phyloP scores from a whole-genome alignment of 2,113 vertebrate genomes.

The Ascaphus truei region DNA sequence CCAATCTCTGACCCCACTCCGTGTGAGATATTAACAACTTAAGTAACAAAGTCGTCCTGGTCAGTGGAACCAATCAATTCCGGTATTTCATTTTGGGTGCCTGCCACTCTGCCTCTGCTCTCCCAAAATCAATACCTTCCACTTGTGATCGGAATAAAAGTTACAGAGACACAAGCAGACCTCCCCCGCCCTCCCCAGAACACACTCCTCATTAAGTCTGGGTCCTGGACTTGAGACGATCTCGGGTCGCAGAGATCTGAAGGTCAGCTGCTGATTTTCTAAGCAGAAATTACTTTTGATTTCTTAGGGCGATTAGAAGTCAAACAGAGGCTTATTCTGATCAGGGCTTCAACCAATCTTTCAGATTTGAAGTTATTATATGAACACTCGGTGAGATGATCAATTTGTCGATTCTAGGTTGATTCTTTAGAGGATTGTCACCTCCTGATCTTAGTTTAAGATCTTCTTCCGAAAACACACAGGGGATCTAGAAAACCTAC shows the following conservation, averaged over 20 bases:
- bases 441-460: too few species aligned
- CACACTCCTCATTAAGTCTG: background rate
- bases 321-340: too few species aligned
- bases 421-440: too few species aligned
- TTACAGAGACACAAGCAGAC: constrained; percentile 56
- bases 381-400: too few species aligned
- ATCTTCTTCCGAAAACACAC: too few species aligned
- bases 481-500: too few species aligned
- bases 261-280: background rate
- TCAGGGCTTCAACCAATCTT: too few species aligned
- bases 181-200: constrained; percentile 1
- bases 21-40: constrained; percentile 75
- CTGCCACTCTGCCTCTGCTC: constrained; percentile 63
- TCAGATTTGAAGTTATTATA: too few species aligned
- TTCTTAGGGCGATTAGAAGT: too few species aligned
- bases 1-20: constrained; percentile 52
- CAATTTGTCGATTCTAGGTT: too few species aligned
- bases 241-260: background rate
- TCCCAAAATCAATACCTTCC: constrained; percentile 75
- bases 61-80: constrained; percentile 81
- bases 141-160: constrained; percentile 66
- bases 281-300: too few species aligned
- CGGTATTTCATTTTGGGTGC: constrained; percentile 83
- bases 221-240: background rate
- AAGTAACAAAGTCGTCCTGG: constrained; percentile 69